Evolutionary conservation across 2,797 vertebrate genomes (phyloP).

Genomic region (Neomorphus geoffroyi): DNA sequence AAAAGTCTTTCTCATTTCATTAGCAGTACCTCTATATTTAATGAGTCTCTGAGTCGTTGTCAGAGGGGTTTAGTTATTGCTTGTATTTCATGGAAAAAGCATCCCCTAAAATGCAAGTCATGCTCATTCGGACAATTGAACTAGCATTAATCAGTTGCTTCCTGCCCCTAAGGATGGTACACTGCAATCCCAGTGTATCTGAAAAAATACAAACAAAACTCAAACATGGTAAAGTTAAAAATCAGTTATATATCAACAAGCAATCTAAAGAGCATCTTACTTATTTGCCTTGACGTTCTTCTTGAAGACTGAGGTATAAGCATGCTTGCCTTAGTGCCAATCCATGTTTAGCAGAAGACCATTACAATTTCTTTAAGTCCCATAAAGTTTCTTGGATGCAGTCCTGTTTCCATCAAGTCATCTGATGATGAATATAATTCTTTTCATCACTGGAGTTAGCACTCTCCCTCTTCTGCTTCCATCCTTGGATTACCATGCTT

Average conservation of each 20-base stretch:
- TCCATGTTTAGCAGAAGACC: not conserved
- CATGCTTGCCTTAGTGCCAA: not conserved
- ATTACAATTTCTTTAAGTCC: conserved; percentile 6
- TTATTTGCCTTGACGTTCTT: conserved; percentile 8
- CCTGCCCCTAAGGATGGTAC: not conserved
- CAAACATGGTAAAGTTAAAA: conserved; percentile 21
- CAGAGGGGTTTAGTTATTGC: not conserved
- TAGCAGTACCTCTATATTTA: not conserved
- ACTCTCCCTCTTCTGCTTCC: not conserved
- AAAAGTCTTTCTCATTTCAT: not conserved
- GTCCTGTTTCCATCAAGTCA: not conserved
- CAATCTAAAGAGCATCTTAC: not conserved
- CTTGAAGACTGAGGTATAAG: not conserved
- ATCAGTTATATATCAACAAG: not conserved
- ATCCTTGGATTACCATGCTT: not conserved
- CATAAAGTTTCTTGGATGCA: conserved; percentile 7
- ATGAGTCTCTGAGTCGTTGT: not conserved
- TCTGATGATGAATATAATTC: not conserved
- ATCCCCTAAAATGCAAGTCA: not conserved
- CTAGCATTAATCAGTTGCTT: not conserved
- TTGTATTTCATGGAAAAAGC: not conserved
- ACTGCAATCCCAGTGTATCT: not conserved
- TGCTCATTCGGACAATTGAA: not conserved
- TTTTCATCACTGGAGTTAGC: not conserved
- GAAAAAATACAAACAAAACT: conserved; percentile 10